Conservation (phyloP, 2,797 vertebrate genomes). For the Poeciliopsis infans region DNA sequence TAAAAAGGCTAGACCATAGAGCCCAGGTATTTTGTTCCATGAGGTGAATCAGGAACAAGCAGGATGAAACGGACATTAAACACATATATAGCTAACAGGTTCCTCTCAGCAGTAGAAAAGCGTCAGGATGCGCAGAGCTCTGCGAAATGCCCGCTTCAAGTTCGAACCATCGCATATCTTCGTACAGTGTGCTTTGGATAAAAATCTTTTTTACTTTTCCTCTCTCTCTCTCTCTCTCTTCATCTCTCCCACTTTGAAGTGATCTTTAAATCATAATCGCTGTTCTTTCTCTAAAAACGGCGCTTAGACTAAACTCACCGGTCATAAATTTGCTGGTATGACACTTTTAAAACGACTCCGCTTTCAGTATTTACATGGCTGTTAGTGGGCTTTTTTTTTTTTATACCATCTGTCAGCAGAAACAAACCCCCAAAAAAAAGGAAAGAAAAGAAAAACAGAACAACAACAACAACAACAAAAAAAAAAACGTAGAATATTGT, state of each 20-base stretch:
- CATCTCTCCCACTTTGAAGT: slow-evolving; percentile 56
- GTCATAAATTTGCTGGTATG: slow-evolving; percentile 89
- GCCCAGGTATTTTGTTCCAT: slow-evolving; percentile 67
- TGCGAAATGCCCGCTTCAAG: slow-evolving; percentile 89
- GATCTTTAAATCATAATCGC: slow-evolving; percentile 18
- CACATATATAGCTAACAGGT: slow-evolving; percentile 66
- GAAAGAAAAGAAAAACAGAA: slow-evolving; percentile 26
- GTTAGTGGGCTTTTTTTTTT: slow-evolving; percentile 61
- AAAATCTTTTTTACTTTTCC: slow-evolving; percentile 67
- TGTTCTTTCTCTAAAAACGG: slow-evolving; percentile 78
- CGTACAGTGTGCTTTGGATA: slow-evolving; percentile 92
- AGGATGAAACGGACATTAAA: slow-evolving; percentile 76
- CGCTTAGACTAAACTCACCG: slow-evolving; percentile 64
- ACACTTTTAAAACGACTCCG: slow-evolving; percentile 85
- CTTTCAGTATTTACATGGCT: slow-evolving; percentile 84
- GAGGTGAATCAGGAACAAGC: slow-evolving; percentile 68
- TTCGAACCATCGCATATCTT: slow-evolving; percentile 79
- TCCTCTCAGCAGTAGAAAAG: slow-evolving; percentile 82
- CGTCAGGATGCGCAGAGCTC: slow-evolving; percentile 83
- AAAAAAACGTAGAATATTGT: slow-evolving; percentile 72
- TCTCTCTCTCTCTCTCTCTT: not conserved
- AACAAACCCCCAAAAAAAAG: slow-evolving; percentile 10
- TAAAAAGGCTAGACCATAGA: slow-evolving; percentile 70
- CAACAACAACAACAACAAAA: slow-evolving; percentile 71
- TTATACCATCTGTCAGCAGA: slow-evolving; percentile 76